phyloP scores from a whole-genome alignment of 2,888 invertebrate species.

The Drosophila prostipennis region DNA sequence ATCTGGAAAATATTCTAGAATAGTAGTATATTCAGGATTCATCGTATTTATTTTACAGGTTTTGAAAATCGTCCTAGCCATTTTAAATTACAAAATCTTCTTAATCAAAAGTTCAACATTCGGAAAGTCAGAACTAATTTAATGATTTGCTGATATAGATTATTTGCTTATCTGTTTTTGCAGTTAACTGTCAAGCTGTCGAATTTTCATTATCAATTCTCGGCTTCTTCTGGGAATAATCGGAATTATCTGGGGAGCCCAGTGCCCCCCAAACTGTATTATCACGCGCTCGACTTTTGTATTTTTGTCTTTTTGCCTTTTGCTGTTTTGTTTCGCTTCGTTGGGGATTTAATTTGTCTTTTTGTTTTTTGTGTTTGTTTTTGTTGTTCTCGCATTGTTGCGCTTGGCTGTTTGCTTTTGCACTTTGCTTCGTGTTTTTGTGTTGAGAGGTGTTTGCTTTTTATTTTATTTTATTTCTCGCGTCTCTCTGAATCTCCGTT shows the following conservation, averaged over 20 bases:
- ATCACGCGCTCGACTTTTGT: constrained; percentile 52
- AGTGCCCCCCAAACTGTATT: constrained; percentile 58
- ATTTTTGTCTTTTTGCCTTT: constrained; percentile 19
- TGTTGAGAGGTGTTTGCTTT: constrained; percentile 40
- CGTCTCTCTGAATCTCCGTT: constrained; percentile 12
- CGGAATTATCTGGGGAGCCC: constrained; percentile 1
- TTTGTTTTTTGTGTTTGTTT: constrained; percentile 20
- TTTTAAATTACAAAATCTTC: no score
- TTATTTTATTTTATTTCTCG: constrained; percentile 33
- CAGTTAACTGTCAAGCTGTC: not conserved
- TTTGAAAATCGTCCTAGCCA: no score
- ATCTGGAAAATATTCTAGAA: no score
- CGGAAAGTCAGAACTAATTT: not conserved
- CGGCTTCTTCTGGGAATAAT: not conserved
- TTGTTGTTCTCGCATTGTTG: constrained; percentile 38
- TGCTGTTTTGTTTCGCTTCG: constrained; percentile 35
- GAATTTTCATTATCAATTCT: constrained; percentile 14
- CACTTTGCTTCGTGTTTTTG: constrained; percentile 47
- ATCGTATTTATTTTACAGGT: no score
- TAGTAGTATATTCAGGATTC: no score
- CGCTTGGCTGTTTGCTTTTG: constrained; percentile 61
- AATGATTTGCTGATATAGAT: constrained; percentile 4
- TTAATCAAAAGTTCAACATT: not conserved
- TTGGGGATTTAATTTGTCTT: constrained; percentile 34
- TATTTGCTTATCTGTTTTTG: constrained; percentile 1